Percentiles rank a stretch among this genome's conserved stretches.
These are phyloP conservation scores for Clarias fuscus DNA, from an alignment of 2,797 vertebrate genomes.

Conservation along the genomic window DNA sequence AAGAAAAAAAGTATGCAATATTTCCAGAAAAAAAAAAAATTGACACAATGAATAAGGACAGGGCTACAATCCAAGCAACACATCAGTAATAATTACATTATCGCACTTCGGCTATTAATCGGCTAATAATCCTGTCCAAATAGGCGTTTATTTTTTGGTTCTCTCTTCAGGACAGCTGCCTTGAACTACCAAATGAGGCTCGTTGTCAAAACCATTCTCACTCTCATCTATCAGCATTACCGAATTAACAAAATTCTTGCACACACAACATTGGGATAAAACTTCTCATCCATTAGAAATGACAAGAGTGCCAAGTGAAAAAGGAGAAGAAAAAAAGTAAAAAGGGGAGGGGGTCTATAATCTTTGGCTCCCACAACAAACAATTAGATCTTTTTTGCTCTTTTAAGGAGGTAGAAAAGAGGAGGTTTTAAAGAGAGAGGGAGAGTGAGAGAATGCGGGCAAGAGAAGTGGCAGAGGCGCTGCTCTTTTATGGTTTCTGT, in stretches of 20 bases:
- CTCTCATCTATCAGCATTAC: conserved; percentile 60
- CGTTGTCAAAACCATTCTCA: conserved; percentile 64
- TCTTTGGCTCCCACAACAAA: conserved; percentile 83
- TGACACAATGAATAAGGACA: neutral
- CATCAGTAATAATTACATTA: neutral
- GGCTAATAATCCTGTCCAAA: neutral
- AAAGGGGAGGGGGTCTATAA: conserved; percentile 76
- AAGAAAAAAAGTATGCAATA: neutral
- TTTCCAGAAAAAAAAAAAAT: neutral
- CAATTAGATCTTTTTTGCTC: conserved; percentile 78
- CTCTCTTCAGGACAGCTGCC: neutral
- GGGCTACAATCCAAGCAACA: neutral
- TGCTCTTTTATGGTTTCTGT: conserved; percentile 87
- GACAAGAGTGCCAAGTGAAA: conserved; percentile 64
- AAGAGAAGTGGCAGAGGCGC: conserved; percentile 62
- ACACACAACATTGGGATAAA: conserved; percentile 66
- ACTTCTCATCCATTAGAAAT: conserved; percentile 72
- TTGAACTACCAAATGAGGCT: conserved; percentile 45
- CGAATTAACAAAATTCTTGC: conserved; percentile 60
- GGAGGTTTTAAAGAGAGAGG: conserved; percentile 54
- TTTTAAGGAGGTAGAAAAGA: conserved; percentile 67
- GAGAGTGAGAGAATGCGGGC: conserved; percentile 62
- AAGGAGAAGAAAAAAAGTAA: conserved; percentile 62
- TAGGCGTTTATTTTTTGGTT: neutral
- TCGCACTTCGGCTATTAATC: neutral